Conservation (phyloP, 1,140 invertebrate genomes). For the Sinella curviseta region DNA sequence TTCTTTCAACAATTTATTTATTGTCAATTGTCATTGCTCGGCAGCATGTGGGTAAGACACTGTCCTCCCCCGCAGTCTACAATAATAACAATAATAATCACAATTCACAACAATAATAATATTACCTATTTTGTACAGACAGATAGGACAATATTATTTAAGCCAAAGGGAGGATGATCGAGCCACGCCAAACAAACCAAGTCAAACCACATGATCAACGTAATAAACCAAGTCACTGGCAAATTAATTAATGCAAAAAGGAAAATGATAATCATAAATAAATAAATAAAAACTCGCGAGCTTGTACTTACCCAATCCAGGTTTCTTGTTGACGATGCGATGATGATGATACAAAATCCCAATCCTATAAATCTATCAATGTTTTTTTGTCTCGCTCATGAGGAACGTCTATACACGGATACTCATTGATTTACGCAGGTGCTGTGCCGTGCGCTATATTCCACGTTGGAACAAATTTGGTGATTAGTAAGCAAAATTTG, state of each 20-base stretch:
- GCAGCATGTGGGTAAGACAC: not conserved
- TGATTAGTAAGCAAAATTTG: not conserved
- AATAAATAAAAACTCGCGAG: not conserved
- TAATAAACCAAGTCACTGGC: not conserved
- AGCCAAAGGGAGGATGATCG: not conserved
- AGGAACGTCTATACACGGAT: not conserved
- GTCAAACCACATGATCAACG: not conserved
- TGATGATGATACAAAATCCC: no score
- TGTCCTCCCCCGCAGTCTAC: not conserved
- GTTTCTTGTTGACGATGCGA: not conserved
- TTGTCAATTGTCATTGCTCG: not conserved
- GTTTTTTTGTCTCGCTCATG: not conserved
- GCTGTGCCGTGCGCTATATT: not conserved
- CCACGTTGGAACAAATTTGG: no score
- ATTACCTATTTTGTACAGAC: not conserved
- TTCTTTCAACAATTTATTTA: not conserved
- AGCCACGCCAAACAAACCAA: not conserved
- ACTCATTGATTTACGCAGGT: no score
- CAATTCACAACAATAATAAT: not conserved
- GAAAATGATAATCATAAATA: not conserved
- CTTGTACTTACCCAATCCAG: not conserved
- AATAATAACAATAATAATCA: not conserved
- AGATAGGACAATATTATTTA: not conserved
- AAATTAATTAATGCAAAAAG: slow-evolving; percentile 3
- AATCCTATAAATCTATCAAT: slow-evolving; percentile 12